Evolutionary conservation across 2,888 invertebrate genomes (phyloP).

Genomic region (Callimorpha dominula): DNA sequence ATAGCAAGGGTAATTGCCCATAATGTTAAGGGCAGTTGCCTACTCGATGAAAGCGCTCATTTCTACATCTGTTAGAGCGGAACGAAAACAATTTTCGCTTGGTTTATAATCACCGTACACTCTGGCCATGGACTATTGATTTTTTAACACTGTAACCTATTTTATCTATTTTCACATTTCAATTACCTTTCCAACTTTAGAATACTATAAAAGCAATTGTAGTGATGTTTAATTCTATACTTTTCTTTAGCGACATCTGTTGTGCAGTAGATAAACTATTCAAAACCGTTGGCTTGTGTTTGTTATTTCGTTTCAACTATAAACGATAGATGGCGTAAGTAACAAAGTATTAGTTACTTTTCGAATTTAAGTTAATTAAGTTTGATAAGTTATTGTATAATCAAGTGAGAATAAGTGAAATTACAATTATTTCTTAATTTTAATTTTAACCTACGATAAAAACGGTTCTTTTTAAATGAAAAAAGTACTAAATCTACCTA

Average conservation of each 20-base stretch:
- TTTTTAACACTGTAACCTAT: conserved; percentile 27
- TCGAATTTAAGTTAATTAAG: too few species aligned
- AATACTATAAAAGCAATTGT: neutral
- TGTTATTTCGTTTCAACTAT: conserved; percentile 5
- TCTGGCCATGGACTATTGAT: conserved; percentile 32
- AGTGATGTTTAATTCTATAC: neutral
- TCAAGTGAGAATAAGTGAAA: too few species aligned
- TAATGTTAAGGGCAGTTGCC: conserved; percentile 67
- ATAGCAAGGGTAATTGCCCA: conserved; percentile 55
- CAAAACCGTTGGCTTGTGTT: neutral
- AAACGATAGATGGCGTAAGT: conserved; percentile 31
- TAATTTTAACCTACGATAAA: neutral
- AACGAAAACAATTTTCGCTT: conserved; percentile 70
- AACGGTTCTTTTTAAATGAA: neutral
- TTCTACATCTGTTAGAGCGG: conserved; percentile 61
- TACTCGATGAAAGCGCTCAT: conserved; percentile 60
- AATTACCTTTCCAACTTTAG: conserved; percentile 31
- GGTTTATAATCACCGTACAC: conserved; percentile 65
- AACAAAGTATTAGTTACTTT: too few species aligned
- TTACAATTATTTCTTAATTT: neutral
- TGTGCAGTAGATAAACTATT: conserved; percentile 32
- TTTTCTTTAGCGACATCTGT: conserved; percentile 36
- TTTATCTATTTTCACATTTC: conserved; percentile 32
- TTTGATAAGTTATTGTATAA: too few species aligned
- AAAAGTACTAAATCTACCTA: neutral